Percentiles rank a stretch among this genome's conserved stretches.
Evolutionary conservation across 2,888 invertebrate species (phyloP).

Genomic region (Tetheella fluctuosa): DNA sequence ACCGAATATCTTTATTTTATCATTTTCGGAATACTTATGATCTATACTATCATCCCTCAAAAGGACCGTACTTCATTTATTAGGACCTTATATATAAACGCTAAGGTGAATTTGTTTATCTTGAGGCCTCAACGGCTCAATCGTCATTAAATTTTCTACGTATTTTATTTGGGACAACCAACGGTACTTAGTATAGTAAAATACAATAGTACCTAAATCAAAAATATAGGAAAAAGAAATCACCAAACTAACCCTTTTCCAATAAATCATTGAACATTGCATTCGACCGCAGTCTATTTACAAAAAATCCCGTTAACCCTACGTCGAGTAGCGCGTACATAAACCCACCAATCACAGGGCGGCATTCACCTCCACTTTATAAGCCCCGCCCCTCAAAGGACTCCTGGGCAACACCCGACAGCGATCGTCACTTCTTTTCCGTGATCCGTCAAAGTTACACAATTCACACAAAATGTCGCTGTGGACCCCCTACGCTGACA

Average conservation of each 20-base stretch:
- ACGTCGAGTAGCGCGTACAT: background rate
- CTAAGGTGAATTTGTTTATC: no score
- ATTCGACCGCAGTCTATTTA: conserved; percentile 2
- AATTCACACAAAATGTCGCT: conserved; percentile 53
- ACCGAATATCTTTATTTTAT: no score
- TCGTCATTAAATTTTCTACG: no score
- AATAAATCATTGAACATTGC: conserved; percentile 9
- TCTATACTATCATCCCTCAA: no score
- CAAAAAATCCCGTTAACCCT: conserved; percentile 8
- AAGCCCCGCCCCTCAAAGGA: conserved; percentile 18
- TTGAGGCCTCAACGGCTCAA: no score
- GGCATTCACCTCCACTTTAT: conserved; percentile 8
- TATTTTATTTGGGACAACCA: no score
- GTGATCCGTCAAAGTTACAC: conserved; percentile 23
- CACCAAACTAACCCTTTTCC: background rate
- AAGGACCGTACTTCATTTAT: no score
- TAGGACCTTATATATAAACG: no score
- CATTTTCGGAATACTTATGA: no score
- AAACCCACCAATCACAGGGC: conserved; percentile 4
- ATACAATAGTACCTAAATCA: no score
- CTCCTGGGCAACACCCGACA: conserved; percentile 34
- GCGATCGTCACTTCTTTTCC: conserved; percentile 34
- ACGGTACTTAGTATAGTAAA: no score
- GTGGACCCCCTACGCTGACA: conserved; percentile 70
- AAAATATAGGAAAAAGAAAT: background rate